Percentiles rank a stretch among this genome's conserved stretches.
Evolutionary conservation across 2,797 vertebrate genomes (phyloP).

Genomic region (Melanotaenia boesemani): DNA sequence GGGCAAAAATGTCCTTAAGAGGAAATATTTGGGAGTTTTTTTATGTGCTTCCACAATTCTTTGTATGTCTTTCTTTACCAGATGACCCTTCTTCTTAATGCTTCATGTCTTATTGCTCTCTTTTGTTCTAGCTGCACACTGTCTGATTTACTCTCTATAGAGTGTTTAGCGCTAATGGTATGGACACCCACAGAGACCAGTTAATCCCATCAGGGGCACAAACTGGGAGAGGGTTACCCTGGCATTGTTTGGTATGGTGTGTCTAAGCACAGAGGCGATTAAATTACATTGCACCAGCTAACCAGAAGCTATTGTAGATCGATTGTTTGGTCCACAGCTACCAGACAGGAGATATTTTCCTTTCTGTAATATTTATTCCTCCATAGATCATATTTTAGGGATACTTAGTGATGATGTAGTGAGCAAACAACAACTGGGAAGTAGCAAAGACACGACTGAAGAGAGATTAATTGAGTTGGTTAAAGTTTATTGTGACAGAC

Average conservation of each 20-base stretch:
- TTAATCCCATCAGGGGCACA: constrained; percentile 43
- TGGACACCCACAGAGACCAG: constrained; percentile 35
- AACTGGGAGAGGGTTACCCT: constrained; percentile 13
- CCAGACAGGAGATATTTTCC: background rate
- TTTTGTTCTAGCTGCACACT: too few relatives aligned
- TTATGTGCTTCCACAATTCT: background rate
- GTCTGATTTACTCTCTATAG: background rate
- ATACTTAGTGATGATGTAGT: background rate
- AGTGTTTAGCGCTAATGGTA: constrained; percentile 18
- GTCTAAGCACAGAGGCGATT: constrained; percentile 33
- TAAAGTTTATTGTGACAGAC: constrained; percentile 66
- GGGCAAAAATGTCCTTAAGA: too few relatives aligned
- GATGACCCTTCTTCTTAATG: too few relatives aligned
- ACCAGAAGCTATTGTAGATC: constrained; percentile 8
- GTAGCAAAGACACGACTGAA: constrained; percentile 9
- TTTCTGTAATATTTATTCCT: background rate
- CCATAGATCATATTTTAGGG: background rate
- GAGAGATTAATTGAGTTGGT: constrained; percentile 28
- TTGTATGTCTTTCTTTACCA: background rate
- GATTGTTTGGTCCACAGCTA: background rate
- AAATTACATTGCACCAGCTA: constrained; percentile 9
- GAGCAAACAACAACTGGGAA: background rate
- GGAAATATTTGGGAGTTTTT: background rate
- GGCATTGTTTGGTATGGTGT: constrained; percentile 45
- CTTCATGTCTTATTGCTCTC: background rate